Conservation (phyloP, 2,113 vertebrate species). For the Protobothrops flavoviridis region DNA sequence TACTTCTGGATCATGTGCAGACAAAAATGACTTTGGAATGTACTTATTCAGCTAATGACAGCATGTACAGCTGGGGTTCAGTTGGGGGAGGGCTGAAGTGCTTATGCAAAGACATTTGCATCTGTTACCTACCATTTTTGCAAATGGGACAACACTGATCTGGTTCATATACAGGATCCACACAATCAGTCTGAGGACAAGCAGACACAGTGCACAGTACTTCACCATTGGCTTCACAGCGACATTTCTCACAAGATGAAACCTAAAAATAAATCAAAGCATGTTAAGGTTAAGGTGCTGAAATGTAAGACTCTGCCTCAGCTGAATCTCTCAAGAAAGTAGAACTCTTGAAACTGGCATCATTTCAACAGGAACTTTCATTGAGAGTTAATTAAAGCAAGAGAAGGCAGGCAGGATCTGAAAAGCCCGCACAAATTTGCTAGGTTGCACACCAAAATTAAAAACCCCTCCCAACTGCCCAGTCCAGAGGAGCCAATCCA, state of each 20-base stretch:
- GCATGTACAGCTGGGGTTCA: background rate
- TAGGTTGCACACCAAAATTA: too few species aligned
- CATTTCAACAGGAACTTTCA: too few species aligned
- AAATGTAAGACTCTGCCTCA: too few species aligned
- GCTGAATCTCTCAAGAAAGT: too few species aligned
- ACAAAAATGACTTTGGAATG: background rate
- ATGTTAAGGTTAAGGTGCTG: background rate
- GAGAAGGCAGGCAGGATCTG: too few species aligned
- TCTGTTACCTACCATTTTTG: constrained; percentile 83
- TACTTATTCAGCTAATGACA: background rate
- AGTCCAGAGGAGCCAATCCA: too few species aligned
- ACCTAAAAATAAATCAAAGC: constrained; percentile 77
- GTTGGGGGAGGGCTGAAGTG: background rate
- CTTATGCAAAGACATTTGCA: background rate
- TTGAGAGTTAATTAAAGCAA: too few species aligned
- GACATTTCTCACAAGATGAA: constrained; percentile 92
- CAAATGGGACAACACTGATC: constrained; percentile 98
- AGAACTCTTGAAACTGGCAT: too few species aligned
- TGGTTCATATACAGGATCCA: constrained; percentile 95
- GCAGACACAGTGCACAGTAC: constrained; percentile 93
- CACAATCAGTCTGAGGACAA: constrained; percentile 95
- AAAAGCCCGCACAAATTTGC: too few species aligned
- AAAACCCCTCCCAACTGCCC: too few species aligned
- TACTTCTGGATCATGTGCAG: background rate
- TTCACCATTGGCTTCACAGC: constrained; percentile 92